Evolutionary conservation across 2,113 vertebrate species (phyloP), one percentile per base, ranked within the genome.

Genomic region (Chaetodon trifascialis): DNA sequence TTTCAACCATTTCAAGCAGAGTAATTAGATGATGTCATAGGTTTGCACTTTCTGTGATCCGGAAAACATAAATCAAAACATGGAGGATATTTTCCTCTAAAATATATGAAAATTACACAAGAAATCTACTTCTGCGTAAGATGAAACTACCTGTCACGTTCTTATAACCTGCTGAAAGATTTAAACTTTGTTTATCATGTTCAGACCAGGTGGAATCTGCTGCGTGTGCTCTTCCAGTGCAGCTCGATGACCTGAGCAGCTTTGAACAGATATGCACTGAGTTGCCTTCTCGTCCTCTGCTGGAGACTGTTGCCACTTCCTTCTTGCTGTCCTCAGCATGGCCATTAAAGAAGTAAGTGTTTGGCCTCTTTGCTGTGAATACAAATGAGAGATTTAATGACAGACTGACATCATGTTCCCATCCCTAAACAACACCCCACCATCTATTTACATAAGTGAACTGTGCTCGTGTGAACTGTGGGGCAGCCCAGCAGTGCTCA

Each of bases 21-120:
- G 88, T 82, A 87, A 90, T 89, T 90, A 91, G 86, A 91, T 93
- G 92, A 93, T 79, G 86, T 91, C 88, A 91, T 73, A 4, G 34
- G 62, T 42, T 62, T 89, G 84, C 81, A 82, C 83, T 89, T 87
- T 91, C 82, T 17, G 54, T 83, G 84, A 87, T 93, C 86, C 84
- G 7, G 46, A 70, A 76, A 69, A 52, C 44, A 74, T 14, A 42
- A 88, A 86, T 63, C 56, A 89, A 75, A 90, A 84, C 62, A 84
- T 17, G 1, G 51, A 51, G 12, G 7, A n/a, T 11, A 66, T 52
- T 60, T 56, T 49, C 15, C 36, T 55, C 6, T 3, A 6, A 64
- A 76, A 71, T 19, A 46, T 42, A 19, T 4, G 5, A 40, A 1
- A 73, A 71, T 19, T 19, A 59, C n/a, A 59, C 44, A 49, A 19